Base-by-base conservation (phyloP, 2,797 vertebrate species). In the Aldrovandia affinis region DNA sequence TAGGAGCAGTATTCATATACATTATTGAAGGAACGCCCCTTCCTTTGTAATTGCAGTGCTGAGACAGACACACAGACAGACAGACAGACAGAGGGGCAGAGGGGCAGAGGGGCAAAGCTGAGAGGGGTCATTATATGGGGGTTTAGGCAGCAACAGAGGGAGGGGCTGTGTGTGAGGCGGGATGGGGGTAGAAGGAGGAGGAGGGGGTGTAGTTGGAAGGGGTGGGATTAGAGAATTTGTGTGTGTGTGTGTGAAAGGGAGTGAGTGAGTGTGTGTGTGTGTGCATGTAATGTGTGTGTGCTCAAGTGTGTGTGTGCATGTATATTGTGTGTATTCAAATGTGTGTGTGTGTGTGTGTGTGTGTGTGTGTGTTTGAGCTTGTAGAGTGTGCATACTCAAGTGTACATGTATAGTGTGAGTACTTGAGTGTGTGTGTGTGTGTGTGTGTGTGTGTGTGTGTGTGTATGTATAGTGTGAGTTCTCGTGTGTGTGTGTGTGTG, bases 31-130 rank as follows among this genome's bases (percentile, higher is more conserved):
- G 9, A 30, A 65, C 10, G n/a, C 28, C 28, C 28, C 28, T 65
- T 59, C n/a, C 61, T 65, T 30, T 28, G 61, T 65, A 30, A 65
- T 65, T 70, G 30, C 33, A 70, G 2, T 7, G 33, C 65, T 36
- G 65, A 70, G 1, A 39, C 65, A 70, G 30, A 70, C 33, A 68
- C 3, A 68, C 86, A 81, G 79, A 83, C 79, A 82, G 89, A 87
- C 87, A 84, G 86, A 85, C 36, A 87, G 90, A 89, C 90, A 88
- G 88, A 89, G 89, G n/a, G n/a, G n/a, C n/a, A n/a, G n/a, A n/a
- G n/a, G n/a, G n/a, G n/a, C n/a, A n/a, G n/a, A n/a, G n/a, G n/a
- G n/a, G n/a, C n/a, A n/a, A 88, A 86, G 87, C 88, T 87, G 83
- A 70, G 85, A 86, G 85, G 85, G 87, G 86, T 91, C 89, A 90